Evolutionary conservation across 2,113 vertebrate species (phyloP).

Genomic region (Coturnix japonica): DNA sequence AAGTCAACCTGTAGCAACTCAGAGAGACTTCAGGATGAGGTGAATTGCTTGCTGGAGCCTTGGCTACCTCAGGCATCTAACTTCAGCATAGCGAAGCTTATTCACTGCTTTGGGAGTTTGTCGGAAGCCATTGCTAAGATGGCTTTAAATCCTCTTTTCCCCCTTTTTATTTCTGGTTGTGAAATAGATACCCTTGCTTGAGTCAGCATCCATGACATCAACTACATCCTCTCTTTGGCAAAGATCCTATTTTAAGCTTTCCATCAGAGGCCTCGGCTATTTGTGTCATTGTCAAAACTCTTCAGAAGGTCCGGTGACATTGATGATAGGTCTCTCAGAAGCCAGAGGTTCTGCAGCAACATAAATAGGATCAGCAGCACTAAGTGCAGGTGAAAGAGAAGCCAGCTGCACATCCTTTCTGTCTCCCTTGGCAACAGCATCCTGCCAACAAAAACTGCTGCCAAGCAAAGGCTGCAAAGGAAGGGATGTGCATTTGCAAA

Average conservation of each 20-base stretch:
- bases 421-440: slow-evolving; percentile 76
- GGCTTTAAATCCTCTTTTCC: background rate
- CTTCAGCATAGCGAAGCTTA: background rate
- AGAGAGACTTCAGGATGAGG: background rate
- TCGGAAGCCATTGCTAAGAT: background rate
- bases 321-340: slow-evolving; percentile 22
- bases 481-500: slow-evolving; percentile 30
- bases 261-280: slow-evolving; percentile 2
- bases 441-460: slow-evolving; percentile 66
- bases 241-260: slow-evolving; percentile 46
- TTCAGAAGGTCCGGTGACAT: slow-evolving; percentile 30
- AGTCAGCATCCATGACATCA: slow-evolving; percentile 34
- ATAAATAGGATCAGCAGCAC: slow-evolving; percentile 50
- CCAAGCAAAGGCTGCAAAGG: slow-evolving; percentile 57
- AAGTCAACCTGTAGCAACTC: background rate
- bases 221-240: background rate
- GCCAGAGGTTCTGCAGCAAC: slow-evolving; percentile 56
- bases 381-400: slow-evolving; percentile 67
- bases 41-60: background rate
- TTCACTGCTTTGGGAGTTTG: background rate
- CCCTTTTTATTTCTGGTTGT: background rate
- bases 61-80: fast-evolving
- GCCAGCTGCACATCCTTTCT: slow-evolving; percentile 67
- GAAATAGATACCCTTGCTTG: slow-evolving; percentile 26
- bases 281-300: slow-evolving; percentile 52